phyloP scores from a whole-genome alignment of 2,888 invertebrate species.

The Limenitis camilla region DNA sequence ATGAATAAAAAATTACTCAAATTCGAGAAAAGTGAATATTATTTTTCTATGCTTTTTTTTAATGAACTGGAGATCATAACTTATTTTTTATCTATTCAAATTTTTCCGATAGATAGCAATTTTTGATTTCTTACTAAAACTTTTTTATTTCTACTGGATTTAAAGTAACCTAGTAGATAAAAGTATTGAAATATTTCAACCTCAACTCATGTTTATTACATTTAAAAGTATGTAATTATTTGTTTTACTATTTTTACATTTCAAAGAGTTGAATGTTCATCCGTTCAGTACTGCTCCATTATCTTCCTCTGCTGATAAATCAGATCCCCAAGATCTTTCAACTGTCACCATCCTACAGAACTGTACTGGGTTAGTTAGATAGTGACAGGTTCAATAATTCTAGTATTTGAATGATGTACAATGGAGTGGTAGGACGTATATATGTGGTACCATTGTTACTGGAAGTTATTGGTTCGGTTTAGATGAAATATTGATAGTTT shows the following conservation, averaged over 20 bases:
- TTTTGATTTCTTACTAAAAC: too few relatives aligned
- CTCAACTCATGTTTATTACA: neutral
- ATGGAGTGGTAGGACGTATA: constrained; percentile 30
- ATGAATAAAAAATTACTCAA: too few relatives aligned
- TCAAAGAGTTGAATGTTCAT: neutral
- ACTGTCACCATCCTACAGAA: constrained; percentile 26
- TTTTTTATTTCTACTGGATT: too few relatives aligned
- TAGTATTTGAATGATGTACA: constrained; percentile 47
- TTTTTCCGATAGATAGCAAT: too few relatives aligned
- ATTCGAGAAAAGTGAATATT: too few relatives aligned
- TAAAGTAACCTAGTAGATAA: too few relatives aligned
- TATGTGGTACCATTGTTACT: constrained; percentile 12
- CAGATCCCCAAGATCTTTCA: constrained; percentile 25
- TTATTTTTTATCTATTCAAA: too few relatives aligned
- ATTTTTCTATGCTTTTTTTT: too few relatives aligned
- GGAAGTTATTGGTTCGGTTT: constrained; percentile 3
- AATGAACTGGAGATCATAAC: too few relatives aligned
- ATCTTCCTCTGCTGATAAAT: constrained; percentile 24
- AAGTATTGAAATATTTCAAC: too few relatives aligned
- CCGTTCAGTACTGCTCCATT: constrained; percentile 18
- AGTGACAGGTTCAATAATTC: constrained; percentile 46
- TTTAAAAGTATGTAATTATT: neutral
- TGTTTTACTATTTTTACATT: neutral
- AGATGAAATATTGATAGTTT: constrained; percentile 5
- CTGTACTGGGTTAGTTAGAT: constrained; percentile 34